A percentile compares a stretch with the other conserved stretches of the same genome.
These are phyloP conservation scores for Solenodon paradoxus DNA, from an alignment of 2,113 vertebrate genomes.

Conservation along the genomic window DNA sequence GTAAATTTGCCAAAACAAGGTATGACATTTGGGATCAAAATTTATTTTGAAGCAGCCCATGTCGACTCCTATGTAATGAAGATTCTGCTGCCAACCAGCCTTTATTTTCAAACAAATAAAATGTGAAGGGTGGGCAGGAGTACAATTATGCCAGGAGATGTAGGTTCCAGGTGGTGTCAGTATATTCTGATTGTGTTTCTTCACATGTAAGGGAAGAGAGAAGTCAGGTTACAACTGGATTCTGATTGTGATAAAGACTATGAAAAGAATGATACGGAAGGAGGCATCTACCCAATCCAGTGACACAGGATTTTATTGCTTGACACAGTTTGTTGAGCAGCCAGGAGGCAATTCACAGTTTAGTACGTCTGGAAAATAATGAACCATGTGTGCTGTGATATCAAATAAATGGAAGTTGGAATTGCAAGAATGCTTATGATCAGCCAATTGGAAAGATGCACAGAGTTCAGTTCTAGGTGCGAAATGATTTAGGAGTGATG, in stretches of 20 bases:
- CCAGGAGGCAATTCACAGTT: slow-evolving; percentile 81
- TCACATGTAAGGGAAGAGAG: not conserved
- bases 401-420: slow-evolving; percentile 80
- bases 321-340: slow-evolving; percentile 81
- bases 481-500: slow-evolving; percentile 39
- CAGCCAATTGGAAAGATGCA: slow-evolving; percentile 72
- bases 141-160: not conserved
- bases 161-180: not conserved
- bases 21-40: not conserved
- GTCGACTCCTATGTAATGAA: not conserved
- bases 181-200: not conserved
- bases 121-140: not conserved
- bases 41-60: not conserved
- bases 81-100: not conserved
- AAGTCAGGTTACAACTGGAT: slow-evolving; percentile 37
- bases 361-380: slow-evolving; percentile 78
- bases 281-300: slow-evolving; percentile 55
- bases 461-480: slow-evolving; percentile 53
- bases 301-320: slow-evolving; percentile 80
- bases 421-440: slow-evolving; percentile 74
- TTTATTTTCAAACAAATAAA: slow-evolving; percentile 29
- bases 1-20: not conserved
- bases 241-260: slow-evolving; percentile 39
- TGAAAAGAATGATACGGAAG: slow-evolving; percentile 70
- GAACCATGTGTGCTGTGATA: slow-evolving; percentile 70